Percentiles rank a stretch among this genome's conserved stretches.
Conservation (phyloP, 2,797 vertebrate genomes). For the Gymnothorax reevesii region DNA sequence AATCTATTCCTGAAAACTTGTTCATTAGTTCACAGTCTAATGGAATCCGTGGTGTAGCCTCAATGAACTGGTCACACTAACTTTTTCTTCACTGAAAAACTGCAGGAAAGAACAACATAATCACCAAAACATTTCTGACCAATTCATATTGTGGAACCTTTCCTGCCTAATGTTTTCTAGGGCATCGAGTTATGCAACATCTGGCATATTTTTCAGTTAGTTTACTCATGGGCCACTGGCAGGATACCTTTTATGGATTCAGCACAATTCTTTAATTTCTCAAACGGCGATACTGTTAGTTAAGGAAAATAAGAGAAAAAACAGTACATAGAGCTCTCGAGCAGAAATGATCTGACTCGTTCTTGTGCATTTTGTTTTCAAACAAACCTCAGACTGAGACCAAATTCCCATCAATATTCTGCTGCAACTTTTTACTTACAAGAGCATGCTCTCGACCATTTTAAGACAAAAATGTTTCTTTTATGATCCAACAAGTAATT, state of each 20-base stretch:
- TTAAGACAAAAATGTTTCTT: too few relatives aligned
- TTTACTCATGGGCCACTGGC: neutral
- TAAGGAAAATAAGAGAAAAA: neutral
- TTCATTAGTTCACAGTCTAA: neutral
- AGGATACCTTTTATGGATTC: neutral
- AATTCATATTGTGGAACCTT: neutral
- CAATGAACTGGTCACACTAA: neutral
- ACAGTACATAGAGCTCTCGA: too few relatives aligned
- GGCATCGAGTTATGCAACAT: neutral
- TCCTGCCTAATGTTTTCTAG: neutral
- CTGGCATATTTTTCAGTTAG: slow-evolving; percentile 7
- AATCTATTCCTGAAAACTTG: too few relatives aligned
- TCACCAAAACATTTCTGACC: neutral
- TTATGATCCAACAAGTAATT: too few relatives aligned
- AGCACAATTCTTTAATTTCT: neutral
- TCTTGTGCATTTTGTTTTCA: too few relatives aligned
- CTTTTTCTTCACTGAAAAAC: neutral
- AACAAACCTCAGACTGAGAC: too few relatives aligned
- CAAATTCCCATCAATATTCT: too few relatives aligned
- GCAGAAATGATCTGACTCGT: too few relatives aligned
- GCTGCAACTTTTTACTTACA: too few relatives aligned
- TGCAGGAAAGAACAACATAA: neutral
- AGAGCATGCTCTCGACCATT: too few relatives aligned
- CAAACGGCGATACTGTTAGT: neutral
- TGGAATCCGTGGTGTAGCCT: neutral